Evolutionary conservation across 2,797 vertebrate genomes (phyloP).

Genomic region (Syngnathus rostellatus): DNA sequence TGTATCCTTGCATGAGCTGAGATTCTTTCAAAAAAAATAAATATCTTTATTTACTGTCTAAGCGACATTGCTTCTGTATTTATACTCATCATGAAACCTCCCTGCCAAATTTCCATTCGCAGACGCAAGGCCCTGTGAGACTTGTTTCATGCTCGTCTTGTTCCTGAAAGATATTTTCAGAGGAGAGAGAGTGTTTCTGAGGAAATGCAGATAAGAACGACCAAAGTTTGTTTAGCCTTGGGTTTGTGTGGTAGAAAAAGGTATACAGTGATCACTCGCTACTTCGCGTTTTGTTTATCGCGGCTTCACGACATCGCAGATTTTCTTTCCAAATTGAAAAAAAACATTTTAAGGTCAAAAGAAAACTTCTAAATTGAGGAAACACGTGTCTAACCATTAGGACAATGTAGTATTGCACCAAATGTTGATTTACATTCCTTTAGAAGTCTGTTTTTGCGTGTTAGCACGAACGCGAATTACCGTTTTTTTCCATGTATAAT

Average conservation of each 20-base stretch:
- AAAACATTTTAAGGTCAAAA: no score
- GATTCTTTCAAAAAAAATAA: conserved; percentile 66
- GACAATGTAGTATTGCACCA: no score
- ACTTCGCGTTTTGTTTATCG: no score
- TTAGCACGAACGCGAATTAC: no score
- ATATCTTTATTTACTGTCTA: conserved; percentile 66
- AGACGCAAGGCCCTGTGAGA: neutral
- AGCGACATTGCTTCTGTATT: neutral
- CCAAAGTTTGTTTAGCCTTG: neutral
- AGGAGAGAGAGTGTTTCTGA: neutral
- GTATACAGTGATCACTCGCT: no score
- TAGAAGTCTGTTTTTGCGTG: no score
- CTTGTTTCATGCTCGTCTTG: neutral
- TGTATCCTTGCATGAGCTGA: conserved; percentile 80
- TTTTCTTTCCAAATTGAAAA: no score
- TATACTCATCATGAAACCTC: neutral
- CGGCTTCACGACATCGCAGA: no score
- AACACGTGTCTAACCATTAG: no score
- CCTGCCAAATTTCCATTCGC: neutral
- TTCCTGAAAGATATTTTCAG: neutral
- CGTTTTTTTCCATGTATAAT: no score
- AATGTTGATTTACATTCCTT: no score
- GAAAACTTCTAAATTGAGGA: no score
- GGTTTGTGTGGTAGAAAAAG: neutral
- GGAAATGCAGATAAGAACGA: neutral